Percentiles rank a stretch among this genome's conserved stretches.
phyloP scores from a whole-genome alignment of 2,888 invertebrate genomes.

The Drosophila gaucha region DNA sequence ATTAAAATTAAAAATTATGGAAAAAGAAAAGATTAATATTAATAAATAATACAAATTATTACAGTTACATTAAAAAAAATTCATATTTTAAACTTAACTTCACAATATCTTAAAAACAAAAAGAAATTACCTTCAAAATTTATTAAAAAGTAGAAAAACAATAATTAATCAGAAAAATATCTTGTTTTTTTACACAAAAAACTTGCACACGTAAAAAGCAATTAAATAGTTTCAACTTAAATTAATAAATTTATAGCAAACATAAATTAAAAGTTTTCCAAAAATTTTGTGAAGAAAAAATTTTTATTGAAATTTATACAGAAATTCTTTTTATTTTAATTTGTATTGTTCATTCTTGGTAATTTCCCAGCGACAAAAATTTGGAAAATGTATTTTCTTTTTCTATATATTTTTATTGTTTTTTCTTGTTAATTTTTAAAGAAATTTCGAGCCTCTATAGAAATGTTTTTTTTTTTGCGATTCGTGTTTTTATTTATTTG shows the following conservation, averaged over 20 bases:
- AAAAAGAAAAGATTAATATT: too few relatives aligned
- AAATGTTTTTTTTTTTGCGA: conserved; percentile 14
- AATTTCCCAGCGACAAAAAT: conserved; percentile 14
- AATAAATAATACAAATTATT: too few relatives aligned
- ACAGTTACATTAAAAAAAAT: too few relatives aligned
- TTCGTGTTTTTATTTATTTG: conserved; percentile 47
- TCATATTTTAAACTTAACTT: too few relatives aligned
- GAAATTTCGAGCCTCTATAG: conserved; percentile 18
- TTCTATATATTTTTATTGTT: neutral
- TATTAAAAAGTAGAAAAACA: too few relatives aligned
- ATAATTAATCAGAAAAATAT: too few relatives aligned
- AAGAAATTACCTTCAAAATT: too few relatives aligned
- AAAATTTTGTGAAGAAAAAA: conserved; percentile 5
- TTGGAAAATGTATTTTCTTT: conserved; percentile 1
- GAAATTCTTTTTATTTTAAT: conserved; percentile 2
- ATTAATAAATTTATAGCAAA: neutral
- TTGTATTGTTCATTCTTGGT: neutral
- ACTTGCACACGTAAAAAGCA: too few relatives aligned
- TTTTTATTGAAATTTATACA: conserved; percentile 7
- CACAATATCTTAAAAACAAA: too few relatives aligned
- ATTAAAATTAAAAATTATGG: too few relatives aligned
- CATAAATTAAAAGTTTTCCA: conserved; percentile 1
- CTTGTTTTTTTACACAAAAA: neutral
- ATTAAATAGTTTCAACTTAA: neutral
- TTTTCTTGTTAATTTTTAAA: conserved; percentile 15